These are phyloP conservation scores for Pachyrhynchus sulphureomaculatus DNA, from an alignment of 1,140 invertebrate species.

Conservation along the genomic window DNA sequence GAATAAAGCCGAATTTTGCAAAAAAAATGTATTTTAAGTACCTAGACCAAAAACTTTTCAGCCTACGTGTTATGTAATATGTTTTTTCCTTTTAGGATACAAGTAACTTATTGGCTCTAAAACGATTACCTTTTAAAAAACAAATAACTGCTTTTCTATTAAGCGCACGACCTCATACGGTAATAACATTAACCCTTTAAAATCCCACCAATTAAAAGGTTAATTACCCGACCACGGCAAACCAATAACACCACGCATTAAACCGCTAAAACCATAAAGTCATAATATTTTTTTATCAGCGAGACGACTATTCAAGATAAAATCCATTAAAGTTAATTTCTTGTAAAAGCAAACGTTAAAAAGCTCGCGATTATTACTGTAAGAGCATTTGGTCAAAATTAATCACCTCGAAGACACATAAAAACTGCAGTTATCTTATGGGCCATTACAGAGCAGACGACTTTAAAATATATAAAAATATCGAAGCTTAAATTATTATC, in stretches of 20 bases:
- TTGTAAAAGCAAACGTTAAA: conserved; percentile 33
- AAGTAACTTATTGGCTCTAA: too few species aligned
- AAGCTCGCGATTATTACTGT: conserved; percentile 29
- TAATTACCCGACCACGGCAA: background rate
- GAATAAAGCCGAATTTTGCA: too few species aligned
- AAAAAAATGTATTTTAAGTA: too few species aligned
- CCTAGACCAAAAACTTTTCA: too few species aligned
- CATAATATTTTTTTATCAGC: conserved; percentile 28
- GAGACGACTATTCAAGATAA: conserved; percentile 28
- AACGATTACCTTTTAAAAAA: too few species aligned
- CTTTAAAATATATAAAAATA: conserved; percentile 12
- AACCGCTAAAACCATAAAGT: conserved; percentile 27
- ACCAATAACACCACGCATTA: conserved; percentile 21
- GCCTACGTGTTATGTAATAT: too few species aligned
- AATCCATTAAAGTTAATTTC: conserved; percentile 32
- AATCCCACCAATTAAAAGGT: background rate
- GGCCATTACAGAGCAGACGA: conserved; percentile 27
- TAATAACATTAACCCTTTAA: too few species aligned
- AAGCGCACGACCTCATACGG: too few species aligned
- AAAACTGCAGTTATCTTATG: conserved; percentile 33
- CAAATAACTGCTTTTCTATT: too few species aligned
- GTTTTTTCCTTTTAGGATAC: too few species aligned
- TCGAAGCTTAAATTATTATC: conserved; percentile 6
- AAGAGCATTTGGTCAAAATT: conserved; percentile 32
- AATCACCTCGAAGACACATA: conserved; percentile 31